Base-by-base conservation (phyloP, 1,140 invertebrate species). In the Drosophila lowei region DNA sequence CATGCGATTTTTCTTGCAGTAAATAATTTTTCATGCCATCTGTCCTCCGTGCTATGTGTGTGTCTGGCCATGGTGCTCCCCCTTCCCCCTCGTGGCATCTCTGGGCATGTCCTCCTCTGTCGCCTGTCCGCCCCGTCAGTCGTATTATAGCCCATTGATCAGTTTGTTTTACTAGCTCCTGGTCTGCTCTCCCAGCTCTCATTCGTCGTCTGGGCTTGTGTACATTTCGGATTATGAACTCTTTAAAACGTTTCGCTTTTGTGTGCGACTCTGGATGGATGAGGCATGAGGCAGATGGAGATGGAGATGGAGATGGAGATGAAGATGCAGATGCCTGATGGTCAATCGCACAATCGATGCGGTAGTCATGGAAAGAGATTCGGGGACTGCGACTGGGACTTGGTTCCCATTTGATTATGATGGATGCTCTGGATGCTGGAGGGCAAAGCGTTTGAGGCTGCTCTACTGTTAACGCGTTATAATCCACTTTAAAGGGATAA, bases 1-100 rank as follows among this genome's bases (percentile, higher is more conserved):
- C 71, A 70, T 70, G 74, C 66, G 57, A 86, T 86, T 86, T 88
- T 88, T 89, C 84, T 73, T 88, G 84, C 79, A 79, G 79, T 88
- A 88, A 89, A 88, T 84, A 84, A 88, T 88, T 88, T 89, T 89
- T 89, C 84, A 89, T 86, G 78, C 83, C 77, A 85, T 55, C 81
- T 85, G 77, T 81, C 77, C 81, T 5, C 3, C 11, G 66, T 80
- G 73, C 66, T 77, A 49, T 70, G 77, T 86, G 62, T 80, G 81
- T 58, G 58, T 41, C 25, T 44, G 47, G n/a, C 46, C 23, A 28
- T 41, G 41, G 34, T n/a, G n/a, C n/a, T n/a, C n/a, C n/a, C n/a
- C n/a, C n/a, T n/a, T n/a, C n/a, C n/a, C n/a, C n/a, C n/a, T n/a
- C n/a, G n/a, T n/a, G n/a, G n/a, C n/a, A n/a, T n/a, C n/a, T n/a